Evolutionary conservation across 2,797 vertebrate species (phyloP), one percentile per base, ranked within the genome.

Genomic region (Notolabrus celidotus): DNA sequence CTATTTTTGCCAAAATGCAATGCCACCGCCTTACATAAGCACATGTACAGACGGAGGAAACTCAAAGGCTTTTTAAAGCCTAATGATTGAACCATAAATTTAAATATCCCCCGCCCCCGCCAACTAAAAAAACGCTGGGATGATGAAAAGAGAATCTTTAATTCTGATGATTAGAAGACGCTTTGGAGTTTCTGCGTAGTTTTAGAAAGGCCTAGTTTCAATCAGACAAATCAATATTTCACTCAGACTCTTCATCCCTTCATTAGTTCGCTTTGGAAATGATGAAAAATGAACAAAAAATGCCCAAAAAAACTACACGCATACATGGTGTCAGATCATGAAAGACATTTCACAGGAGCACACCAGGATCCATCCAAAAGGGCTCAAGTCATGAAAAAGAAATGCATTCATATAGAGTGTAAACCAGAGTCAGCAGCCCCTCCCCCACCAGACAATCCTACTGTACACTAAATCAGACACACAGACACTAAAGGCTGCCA

Each of bases 401-500:
- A 67, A 59, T 45, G 51, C 31, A 57, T 71, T 54, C 23, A 69
- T 43, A 34, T 69, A 41, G 27, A 38, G n/a, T 14, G 25, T 0
- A 25, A 45, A 71, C 39, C 23, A 31, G 17, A 49, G 15, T 58
- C 54, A 29, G 17, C 33, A 1, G 41, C 67, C 79, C 85, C 62
- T 68, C 80, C 74, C 80, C 77, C 81, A 51, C 25, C 57, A 47
- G 46, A 22, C 65, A 68, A 29, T 70, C 22, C 51, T 14, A 80
- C 71, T 66, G 38, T 69, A 76, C 70, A 67, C 66, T 55, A 66
- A 78, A 52, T 57, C 74, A 73, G 54, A 86, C 71, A 59, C 50
- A 56, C 68, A 78, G 55, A 85, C 79, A 82, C 55, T 59, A 65
- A 87, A 89, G 84, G 80, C 80, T 86, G 84, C 83, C 84, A 88